Conservation (phyloP, 2,888 invertebrate genomes). For the Euspilapteryx auroguttella region DNA sequence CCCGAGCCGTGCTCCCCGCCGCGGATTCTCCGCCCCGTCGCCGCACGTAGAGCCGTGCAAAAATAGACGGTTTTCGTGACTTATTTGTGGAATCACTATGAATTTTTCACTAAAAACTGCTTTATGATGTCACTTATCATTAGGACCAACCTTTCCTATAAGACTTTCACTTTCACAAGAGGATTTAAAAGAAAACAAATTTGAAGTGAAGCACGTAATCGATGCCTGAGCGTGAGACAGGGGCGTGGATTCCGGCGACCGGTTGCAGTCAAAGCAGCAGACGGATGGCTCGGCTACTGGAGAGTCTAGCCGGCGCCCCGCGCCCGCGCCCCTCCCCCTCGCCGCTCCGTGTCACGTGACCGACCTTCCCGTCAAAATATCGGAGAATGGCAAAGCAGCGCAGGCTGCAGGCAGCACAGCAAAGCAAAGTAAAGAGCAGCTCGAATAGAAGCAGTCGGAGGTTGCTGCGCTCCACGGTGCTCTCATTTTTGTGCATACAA, state of each 20-base stretch:
- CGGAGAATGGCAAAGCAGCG: slow-evolving; percentile 56
- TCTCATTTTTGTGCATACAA: too few species aligned
- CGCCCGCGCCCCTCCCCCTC: slow-evolving; percentile 25
- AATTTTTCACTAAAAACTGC: too few species aligned
- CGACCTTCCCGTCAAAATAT: slow-evolving; percentile 86
- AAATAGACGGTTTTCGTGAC: too few species aligned
- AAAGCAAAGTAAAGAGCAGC: too few species aligned
- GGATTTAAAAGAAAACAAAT: too few species aligned
- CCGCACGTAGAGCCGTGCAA: slow-evolving; percentile 41
- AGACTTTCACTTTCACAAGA: too few species aligned
- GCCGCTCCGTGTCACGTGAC: slow-evolving; percentile 69
- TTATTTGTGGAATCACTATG: too few species aligned
- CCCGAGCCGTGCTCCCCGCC: slow-evolving; percentile 24
- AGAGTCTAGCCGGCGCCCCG: slow-evolving; percentile 64
- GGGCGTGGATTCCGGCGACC: slow-evolving; percentile 50
- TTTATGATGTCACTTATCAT: too few species aligned
- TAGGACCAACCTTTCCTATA: too few species aligned
- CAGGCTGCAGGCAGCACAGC: too few species aligned
- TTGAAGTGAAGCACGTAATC: slow-evolving; percentile 18
- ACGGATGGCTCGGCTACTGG: slow-evolving; percentile 64
- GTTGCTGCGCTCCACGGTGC: too few species aligned
- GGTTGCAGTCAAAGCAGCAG: slow-evolving; percentile 55
- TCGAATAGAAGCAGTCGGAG: too few species aligned
- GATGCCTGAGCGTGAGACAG: slow-evolving; percentile 24
- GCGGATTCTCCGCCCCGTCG: slow-evolving; percentile 44